Percentiles rank a stretch among this genome's conserved stretches.
Evolutionary conservation across 2,113 vertebrate genomes (phyloP).

Genomic region (Brevimyrus niger): DNA sequence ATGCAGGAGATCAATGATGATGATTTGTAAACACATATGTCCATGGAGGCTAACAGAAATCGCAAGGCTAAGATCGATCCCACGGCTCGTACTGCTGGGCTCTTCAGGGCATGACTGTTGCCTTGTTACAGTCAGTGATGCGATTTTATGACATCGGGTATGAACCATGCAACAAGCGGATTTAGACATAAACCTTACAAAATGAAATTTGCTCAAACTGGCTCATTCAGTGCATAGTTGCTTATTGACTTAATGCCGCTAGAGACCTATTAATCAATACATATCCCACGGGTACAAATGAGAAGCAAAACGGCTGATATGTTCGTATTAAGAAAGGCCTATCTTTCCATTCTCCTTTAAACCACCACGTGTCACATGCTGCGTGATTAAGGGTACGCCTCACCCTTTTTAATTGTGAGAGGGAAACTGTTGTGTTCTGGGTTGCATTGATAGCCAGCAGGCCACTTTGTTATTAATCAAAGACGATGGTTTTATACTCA

Average conservation of each 20-base stretch:
- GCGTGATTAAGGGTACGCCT: neutral
- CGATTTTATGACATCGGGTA: neutral
- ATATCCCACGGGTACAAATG: neutral
- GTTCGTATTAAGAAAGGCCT: neutral
- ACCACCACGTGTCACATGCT: neutral
- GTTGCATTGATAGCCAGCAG: neutral
- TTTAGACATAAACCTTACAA: conserved; percentile 9
- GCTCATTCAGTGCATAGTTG: neutral
- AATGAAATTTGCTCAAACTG: conserved; percentile 4
- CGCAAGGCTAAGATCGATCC: neutral
- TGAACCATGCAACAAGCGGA: neutral
- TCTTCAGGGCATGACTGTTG: neutral
- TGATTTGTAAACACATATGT: neutral
- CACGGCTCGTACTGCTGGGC: too few relatives aligned
- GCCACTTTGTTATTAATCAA: neutral
- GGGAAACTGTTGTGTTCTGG: neutral
- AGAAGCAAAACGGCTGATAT: neutral
- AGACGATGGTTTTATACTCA: neutral
- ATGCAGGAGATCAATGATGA: neutral
- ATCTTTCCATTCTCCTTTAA: neutral
- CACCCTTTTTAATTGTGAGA: neutral
- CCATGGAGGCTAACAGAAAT: neutral
- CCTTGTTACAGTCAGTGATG: neutral
- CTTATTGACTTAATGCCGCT: conserved; percentile 10
- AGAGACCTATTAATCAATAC: conserved; percentile 4